Conservation (phyloP, 2,797 vertebrate genomes). For the Cyprinella venusta region DNA sequence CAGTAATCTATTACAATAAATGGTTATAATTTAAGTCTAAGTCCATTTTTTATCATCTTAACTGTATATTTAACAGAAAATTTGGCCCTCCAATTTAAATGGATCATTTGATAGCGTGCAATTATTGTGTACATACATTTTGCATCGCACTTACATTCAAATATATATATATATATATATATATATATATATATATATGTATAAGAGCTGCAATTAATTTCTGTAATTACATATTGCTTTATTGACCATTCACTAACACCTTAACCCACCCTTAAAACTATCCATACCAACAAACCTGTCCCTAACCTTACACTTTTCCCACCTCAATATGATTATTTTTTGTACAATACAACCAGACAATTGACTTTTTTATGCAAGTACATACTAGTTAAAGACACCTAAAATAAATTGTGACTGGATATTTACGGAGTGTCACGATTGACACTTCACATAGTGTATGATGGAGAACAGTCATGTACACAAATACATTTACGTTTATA, state of each 20-base stretch:
- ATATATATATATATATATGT: background rate
- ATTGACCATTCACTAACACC: background rate
- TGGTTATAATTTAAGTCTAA: no score
- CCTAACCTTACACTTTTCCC: background rate
- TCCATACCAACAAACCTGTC: background rate
- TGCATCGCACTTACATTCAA: no score
- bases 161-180: background rate
- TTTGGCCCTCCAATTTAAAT: no score
- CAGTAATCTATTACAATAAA: no score
- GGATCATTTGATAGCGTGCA: background rate
- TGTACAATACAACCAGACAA: background rate
- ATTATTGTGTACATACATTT: background rate
- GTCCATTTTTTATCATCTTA: no score
- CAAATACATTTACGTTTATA: constrained; percentile 36
- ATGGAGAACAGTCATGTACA: constrained; percentile 37
- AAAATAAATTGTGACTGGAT: background rate
- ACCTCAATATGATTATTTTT: background rate
- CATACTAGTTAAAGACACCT: background rate
- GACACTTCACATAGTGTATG: constrained; percentile 18
- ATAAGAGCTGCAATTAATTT: background rate
- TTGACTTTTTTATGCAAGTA: background rate
- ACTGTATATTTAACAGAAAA: no score
- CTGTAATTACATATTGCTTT: background rate
- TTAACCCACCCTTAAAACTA: background rate
- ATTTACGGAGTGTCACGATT: no score